These are phyloP conservation scores for Alloplasta piceator DNA, from an alignment of 2,888 invertebrate species.

Conservation along the genomic window DNA sequence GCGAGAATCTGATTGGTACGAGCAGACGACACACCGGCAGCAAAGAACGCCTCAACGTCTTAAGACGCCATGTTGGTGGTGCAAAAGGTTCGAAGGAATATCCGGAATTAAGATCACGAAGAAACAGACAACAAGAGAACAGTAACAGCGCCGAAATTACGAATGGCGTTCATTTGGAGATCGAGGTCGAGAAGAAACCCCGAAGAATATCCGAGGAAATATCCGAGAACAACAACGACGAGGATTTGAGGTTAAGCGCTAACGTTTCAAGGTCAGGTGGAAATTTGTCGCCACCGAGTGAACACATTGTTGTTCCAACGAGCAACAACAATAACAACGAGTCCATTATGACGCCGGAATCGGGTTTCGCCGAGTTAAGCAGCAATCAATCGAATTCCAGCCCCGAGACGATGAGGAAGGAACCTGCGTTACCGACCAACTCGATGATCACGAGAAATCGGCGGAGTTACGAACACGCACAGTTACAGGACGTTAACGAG, in stretches of 20 bases:
- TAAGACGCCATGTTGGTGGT: constrained; percentile 84
- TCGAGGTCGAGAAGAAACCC: constrained; percentile 63
- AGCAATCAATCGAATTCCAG: constrained; percentile 70
- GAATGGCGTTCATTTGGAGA: constrained; percentile 54
- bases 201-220: constrained; percentile 45
- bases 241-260: not conserved
- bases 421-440: constrained; percentile 60
- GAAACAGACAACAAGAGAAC: constrained; percentile 48
- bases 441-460: constrained; percentile 69
- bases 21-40: constrained; percentile 71
- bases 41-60: constrained; percentile 82
- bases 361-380: constrained; percentile 73
- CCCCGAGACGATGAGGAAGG: constrained; percentile 68
- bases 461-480: constrained; percentile 76
- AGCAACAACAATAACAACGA: constrained; percentile 20
- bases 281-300: constrained; percentile 45
- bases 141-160: not conserved
- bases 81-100: constrained; percentile 85
- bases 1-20: constrained; percentile 66
- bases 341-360: constrained; percentile 73
- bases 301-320: constrained; percentile 21
- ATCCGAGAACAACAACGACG: constrained; percentile 22
- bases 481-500: constrained; percentile 75
- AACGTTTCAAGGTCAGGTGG: constrained; percentile 36
- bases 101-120: constrained; percentile 77